Base-by-base conservation (phyloP, 2,113 vertebrate species). In the Solea senegalensis region DNA sequence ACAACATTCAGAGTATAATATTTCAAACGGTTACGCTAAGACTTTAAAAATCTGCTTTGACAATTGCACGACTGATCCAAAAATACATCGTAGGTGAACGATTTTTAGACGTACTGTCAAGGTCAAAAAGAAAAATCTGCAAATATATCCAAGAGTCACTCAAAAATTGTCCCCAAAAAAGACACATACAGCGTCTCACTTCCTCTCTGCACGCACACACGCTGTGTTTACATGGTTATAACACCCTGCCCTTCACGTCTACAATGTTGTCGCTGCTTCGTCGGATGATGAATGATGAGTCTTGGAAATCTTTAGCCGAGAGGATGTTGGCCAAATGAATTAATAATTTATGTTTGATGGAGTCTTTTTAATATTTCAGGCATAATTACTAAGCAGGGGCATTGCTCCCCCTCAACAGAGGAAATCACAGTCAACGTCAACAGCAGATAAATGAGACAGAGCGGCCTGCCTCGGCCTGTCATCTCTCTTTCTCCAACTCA, bases 301-400 rank as follows among this genome's bases (percentile, higher is more conserved):
- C 80, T 69, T 51, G 78, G 77, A 88, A 89, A 92, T 89, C 90
- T 92, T 90, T 83, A 90, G 88, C 85, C 2, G 76, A 76, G 84
- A 91, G 88, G 88, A 91, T 92, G 82, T 86, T 65, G 74, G 88
- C 59, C 74, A 90, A 91, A 92, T 83, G 74, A 91, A 91, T 93
- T 68, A 88, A 93, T 94, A 90, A 92, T 93, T 92, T 79, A 93
- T 91, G 82, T 86, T 73, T 91, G 90, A 93, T 91, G 82, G 90
- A 90, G 90, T 86, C 84, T 90, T 90, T 93, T 93, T 89, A 90
- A 93, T 93, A 93, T 94, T 91, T 91, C 82, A 90, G 75, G 82
- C 81, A 89, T 91, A 92, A 94, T 93, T 94, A 93, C 93, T 93
- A 92, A 90, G 86, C 66, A 67, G 72, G 62, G 77, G 69, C 74